Evolutionary conservation across 2,113 vertebrate species (phyloP).

Genomic region (Empidonax traillii): DNA sequence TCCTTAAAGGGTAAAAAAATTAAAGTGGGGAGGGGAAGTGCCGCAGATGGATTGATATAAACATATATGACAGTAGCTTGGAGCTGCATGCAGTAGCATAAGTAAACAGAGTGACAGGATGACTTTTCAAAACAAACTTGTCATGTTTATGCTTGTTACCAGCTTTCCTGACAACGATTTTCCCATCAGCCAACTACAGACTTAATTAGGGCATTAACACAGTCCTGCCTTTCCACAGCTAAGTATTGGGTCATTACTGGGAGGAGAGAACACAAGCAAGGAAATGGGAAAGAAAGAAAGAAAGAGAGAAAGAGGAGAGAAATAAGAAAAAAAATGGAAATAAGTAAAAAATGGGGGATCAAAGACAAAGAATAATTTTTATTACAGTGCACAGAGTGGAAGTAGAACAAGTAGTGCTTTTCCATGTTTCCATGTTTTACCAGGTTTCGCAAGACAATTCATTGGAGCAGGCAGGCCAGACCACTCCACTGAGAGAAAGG

Average conservation of each 20-base stretch:
- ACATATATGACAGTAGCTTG: constrained; percentile 61
- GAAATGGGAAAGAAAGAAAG: background rate
- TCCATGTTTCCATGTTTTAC: background rate
- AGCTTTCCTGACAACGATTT: constrained; percentile 53
- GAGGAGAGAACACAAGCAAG: background rate
- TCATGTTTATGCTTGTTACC: constrained; percentile 59
- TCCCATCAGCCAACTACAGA: constrained; percentile 65
- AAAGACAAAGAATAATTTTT: background rate
- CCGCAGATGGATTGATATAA: constrained; percentile 44
- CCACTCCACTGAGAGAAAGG: background rate
- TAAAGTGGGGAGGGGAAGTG: background rate
- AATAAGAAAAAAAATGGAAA: background rate
- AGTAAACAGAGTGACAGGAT: constrained; percentile 61
- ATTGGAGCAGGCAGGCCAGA: background rate
- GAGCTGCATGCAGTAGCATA: constrained; percentile 53
- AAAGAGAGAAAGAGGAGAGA: background rate
- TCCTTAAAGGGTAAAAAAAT: background rate
- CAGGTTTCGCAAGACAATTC: background rate
- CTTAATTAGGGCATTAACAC: constrained; percentile 63
- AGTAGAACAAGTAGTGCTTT: background rate
- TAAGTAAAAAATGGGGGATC: background rate
- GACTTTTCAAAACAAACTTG: constrained; percentile 62
- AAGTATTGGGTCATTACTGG: background rate
- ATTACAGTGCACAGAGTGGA: background rate
- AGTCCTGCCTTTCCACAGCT: background rate